Conservation (phyloP, 2,797 vertebrate genomes). For the Argyrosomus regius region DNA sequence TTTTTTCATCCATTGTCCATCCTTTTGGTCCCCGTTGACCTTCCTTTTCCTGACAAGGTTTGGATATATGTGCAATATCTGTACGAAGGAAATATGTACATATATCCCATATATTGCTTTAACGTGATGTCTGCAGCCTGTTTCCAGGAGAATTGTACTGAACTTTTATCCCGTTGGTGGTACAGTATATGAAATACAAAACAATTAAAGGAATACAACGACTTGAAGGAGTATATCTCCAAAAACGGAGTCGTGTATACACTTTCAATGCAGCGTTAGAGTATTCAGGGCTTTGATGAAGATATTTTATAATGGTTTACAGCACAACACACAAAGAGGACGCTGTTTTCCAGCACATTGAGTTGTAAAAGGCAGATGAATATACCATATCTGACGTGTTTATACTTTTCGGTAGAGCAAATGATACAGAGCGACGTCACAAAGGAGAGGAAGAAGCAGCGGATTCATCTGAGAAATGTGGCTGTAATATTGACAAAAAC, state of each 20-base stretch:
- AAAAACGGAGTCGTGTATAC: background rate
- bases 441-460: conserved; percentile 5
- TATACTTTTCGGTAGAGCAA: conserved; percentile 1
- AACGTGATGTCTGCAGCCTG: conserved; percentile 26
- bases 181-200: conserved; percentile 3
- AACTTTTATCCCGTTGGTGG: conserved; percentile 9
- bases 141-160: conserved; percentile 20
- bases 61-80: conserved; percentile 45
- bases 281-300: background rate
- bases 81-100: conserved; percentile 18
- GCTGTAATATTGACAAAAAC: conserved; percentile 13
- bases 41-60: conserved; percentile 17
- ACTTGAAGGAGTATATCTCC: conserved; percentile 8
- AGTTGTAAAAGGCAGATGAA: background rate
- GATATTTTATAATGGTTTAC: conserved; percentile 3
- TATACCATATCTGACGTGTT: background rate
- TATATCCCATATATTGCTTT: conserved; percentile 51
- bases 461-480: conserved; percentile 21
- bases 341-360: background rate
- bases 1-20: conserved; percentile 53
- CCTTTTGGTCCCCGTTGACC: conserved; percentile 14
- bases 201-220: conserved; percentile 61
- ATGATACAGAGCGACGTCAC: background rate
- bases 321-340: background rate
- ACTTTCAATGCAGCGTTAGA: background rate